Conservation (phyloP, 2,113 vertebrate species). For the human region GRCh38 chr5:123833501-123834000, state of each 20-base stretch:
- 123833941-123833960: not conserved
- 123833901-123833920: not conserved
- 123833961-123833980: not conserved
- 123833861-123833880: not conserved
- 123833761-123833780: not conserved
- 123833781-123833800: not conserved
- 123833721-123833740: not conserved
- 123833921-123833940: not conserved
- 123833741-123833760: not conserved
- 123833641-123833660: conserved; percentile 37
- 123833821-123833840: not conserved
- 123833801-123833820: not conserved
- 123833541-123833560: not conserved
- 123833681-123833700: not conserved
- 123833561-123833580: not conserved
- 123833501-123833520: not conserved
- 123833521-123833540: conserved; percentile 46
- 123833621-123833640: not conserved
- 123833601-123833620: conserved; percentile 34
- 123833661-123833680: conserved; percentile 28
- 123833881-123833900: not conserved
- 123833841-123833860: not conserved
- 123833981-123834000: not conserved
- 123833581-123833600: conserved; percentile 16
- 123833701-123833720: not conserved